A percentile compares a stretch with the other conserved stretches of the same genome.
phyloP scores from a whole-genome alignment of 2,888 invertebrate genomes.

The Xanthorhoe designata region DNA sequence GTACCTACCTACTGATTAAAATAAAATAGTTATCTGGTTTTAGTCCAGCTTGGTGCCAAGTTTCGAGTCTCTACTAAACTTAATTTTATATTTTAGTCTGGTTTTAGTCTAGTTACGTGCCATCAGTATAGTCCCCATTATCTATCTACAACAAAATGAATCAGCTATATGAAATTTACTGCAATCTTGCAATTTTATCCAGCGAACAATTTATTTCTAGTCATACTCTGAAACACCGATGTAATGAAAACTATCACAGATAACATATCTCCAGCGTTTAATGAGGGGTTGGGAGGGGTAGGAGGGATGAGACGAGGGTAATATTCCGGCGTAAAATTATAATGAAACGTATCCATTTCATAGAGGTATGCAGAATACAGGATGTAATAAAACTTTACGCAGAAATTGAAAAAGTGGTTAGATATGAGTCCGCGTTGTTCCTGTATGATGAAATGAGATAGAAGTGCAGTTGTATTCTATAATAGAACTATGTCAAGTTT shows the following conservation, averaged over 20 bases:
- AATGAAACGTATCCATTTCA: conserved; percentile 31
- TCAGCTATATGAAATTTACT: not conserved
- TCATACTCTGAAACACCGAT: conserved; percentile 5
- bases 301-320: not conserved
- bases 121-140: no score
- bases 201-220: conserved; percentile 10
- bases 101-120: not conserved
- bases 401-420: no score
- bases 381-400: not conserved
- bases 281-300: not conserved
- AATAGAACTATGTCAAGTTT: no score
- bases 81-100: no score
- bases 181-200: conserved; percentile 5
- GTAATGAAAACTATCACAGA: conserved; percentile 24
- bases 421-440: no score
- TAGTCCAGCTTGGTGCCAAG: no score
- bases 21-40: no score
- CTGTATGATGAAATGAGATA: no score
- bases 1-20: no score
- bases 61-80: no score
- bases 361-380: not conserved
- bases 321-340: conserved; percentile 32
- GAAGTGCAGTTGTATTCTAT: no score
- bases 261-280: conserved; percentile 23
- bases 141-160: not conserved